phyloP scores from a whole-genome alignment of 1,140 invertebrate species.

The Drosophila sechellia region DNA sequence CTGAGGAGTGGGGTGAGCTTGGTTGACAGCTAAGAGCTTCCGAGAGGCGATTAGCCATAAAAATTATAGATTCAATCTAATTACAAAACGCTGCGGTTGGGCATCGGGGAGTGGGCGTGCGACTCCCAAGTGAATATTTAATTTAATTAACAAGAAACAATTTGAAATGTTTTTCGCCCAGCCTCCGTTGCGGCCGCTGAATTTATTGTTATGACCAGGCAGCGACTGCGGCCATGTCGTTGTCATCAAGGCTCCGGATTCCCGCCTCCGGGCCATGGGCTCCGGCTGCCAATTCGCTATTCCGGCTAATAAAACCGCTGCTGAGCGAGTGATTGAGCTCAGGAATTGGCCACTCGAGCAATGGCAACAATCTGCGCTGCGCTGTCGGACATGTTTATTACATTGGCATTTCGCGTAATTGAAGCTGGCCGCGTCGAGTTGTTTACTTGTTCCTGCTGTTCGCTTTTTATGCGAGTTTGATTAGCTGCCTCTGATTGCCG shows the following conservation, averaged over 20 bases:
- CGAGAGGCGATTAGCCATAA: conserved; percentile 78
- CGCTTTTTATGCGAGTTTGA: conserved; percentile 72
- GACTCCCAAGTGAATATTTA: conserved; percentile 72
- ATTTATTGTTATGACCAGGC: conserved; percentile 81
- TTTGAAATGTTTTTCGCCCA: conserved; percentile 50
- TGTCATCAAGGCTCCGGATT: conserved; percentile 40
- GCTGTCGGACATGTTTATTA: conserved; percentile 79
- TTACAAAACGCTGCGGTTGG: conserved; percentile 75
- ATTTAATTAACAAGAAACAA: conserved; percentile 83
- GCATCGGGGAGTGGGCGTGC: conserved; percentile 2
- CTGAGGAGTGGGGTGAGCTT: neutral
- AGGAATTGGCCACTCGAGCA: conserved; percentile 39
- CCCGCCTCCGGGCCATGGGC: neutral
- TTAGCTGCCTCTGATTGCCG: conserved; percentile 76
- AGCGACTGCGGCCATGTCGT: conserved; percentile 54
- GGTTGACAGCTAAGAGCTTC: conserved; percentile 30
- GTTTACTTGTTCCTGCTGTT: conserved; percentile 34
- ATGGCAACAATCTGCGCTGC: conserved; percentile 69
- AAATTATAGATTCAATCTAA: conserved; percentile 85
- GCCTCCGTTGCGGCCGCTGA: conserved; percentile 45
- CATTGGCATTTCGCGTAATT: conserved; percentile 76
- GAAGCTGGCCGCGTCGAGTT: conserved; percentile 40
- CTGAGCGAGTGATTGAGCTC: conserved; percentile 57
- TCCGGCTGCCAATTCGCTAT: neutral
- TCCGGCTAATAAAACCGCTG: conserved; percentile 51